phyloP scores from a whole-genome alignment of 1,140 invertebrate species.

The Aricia agestis region DNA sequence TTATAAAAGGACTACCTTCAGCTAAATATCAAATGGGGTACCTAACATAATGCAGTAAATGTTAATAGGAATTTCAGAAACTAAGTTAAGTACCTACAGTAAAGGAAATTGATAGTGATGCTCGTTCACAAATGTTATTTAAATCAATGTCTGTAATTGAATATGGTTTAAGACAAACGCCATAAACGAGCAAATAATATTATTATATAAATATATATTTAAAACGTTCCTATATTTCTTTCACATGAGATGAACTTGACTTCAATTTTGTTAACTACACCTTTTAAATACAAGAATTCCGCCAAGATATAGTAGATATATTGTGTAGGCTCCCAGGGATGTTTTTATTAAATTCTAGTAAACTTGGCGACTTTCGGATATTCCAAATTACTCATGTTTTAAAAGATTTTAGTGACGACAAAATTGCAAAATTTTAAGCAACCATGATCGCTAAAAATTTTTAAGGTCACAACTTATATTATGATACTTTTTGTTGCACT shows the following conservation, averaged over 20 bases:
- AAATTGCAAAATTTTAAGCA: not conserved
- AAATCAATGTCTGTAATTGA: no score
- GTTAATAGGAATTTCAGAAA: no score
- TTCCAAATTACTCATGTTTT: not conserved
- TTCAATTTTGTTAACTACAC: not conserved
- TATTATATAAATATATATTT: not conserved
- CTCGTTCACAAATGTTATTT: no score
- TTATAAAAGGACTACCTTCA: no score
- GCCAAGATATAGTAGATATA: not conserved
- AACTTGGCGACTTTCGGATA: not conserved
- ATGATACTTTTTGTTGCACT: no score
- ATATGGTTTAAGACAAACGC: no score
- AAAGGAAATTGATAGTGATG: no score
- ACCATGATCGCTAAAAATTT: not conserved
- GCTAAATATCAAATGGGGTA: no score
- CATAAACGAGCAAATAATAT: no score
- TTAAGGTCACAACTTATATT: not conserved
- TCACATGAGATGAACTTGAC: not conserved
- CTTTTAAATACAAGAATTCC: not conserved
- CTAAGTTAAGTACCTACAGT: no score
- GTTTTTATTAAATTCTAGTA: not conserved
- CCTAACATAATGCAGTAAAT: no score
- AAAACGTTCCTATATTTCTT: not conserved
- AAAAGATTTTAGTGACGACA: not conserved
- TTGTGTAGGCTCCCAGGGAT: not conserved